These are phyloP conservation scores for Glaucomys volans DNA, from an alignment of 2,113 vertebrate genomes.

Conservation along the genomic window DNA sequence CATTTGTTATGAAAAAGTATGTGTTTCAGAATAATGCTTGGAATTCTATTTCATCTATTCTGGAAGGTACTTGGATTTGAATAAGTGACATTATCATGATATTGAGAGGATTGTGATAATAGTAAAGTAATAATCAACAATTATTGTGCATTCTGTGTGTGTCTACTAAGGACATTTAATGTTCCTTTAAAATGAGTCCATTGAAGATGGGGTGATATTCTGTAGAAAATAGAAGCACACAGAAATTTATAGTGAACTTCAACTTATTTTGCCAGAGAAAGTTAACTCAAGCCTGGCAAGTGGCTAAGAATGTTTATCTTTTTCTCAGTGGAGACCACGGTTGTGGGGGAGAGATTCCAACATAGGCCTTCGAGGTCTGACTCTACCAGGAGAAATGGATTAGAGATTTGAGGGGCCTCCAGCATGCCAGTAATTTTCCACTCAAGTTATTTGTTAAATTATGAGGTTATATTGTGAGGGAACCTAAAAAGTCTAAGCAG, in stretches of 20 bases:
- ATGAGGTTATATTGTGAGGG: not conserved
- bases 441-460: not conserved
- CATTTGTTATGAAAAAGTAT: not conserved
- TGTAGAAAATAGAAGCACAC: not conserved
- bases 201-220: not conserved
- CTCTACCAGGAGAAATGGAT: not conserved
- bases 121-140: not conserved
- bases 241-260: not conserved
- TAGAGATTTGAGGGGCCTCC: not conserved
- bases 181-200: not conserved
- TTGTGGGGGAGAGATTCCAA: not conserved
- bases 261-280: not conserved
- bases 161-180: not conserved
- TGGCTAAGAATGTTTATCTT: not conserved
- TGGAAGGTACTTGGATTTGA: not conserved
- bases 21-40: not conserved
- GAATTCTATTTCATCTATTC: not conserved
- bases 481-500: not conserved
- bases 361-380: not conserved
- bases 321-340: not conserved
- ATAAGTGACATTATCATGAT: not conserved
- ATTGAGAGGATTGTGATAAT: not conserved
- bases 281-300: not conserved
- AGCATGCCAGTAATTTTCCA: not conserved
- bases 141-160: not conserved